These are phyloP conservation scores for Oligia latruncula DNA, from an alignment of 2,888 invertebrate species.

Conservation along the genomic window DNA sequence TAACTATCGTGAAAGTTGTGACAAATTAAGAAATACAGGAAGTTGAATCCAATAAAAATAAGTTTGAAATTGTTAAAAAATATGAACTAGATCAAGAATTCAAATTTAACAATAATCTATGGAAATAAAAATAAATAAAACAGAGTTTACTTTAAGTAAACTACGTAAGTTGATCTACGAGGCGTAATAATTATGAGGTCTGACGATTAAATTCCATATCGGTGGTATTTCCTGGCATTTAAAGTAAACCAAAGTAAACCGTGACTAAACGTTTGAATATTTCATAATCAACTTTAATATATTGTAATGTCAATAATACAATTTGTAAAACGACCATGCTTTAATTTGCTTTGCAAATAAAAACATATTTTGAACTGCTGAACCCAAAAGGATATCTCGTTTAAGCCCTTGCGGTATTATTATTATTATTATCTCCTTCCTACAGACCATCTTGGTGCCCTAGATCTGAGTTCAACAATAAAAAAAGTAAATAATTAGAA, in stretches of 20 bases:
- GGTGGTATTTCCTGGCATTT: constrained; percentile 48
- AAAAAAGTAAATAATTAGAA: constrained; percentile 33
- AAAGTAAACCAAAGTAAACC: constrained; percentile 43
- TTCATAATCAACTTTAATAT: constrained; percentile 28
- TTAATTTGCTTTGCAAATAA: neutral
- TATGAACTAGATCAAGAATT: constrained; percentile 9
- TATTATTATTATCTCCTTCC: neutral
- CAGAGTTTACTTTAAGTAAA: neutral
- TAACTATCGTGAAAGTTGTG: neutral
- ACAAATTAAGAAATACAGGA: constrained; percentile 22
- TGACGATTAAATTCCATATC: constrained; percentile 38
- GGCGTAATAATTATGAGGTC: constrained; percentile 33
- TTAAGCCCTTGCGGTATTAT: neutral
- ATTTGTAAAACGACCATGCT: constrained; percentile 15
- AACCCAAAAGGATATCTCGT: neutral
- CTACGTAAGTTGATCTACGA: constrained; percentile 6
- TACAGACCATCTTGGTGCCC: neutral
- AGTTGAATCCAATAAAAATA: neutral
- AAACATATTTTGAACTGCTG: neutral
- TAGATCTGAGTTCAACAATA: constrained; percentile 38
- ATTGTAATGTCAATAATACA: constrained; percentile 15
- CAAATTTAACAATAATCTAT: neutral
- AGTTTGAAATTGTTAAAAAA: neutral
- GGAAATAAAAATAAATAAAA: neutral
- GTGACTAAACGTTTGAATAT: constrained; percentile 49